Base-by-base conservation (phyloP, 2,888 invertebrate species). In the Xanthia togata region DNA sequence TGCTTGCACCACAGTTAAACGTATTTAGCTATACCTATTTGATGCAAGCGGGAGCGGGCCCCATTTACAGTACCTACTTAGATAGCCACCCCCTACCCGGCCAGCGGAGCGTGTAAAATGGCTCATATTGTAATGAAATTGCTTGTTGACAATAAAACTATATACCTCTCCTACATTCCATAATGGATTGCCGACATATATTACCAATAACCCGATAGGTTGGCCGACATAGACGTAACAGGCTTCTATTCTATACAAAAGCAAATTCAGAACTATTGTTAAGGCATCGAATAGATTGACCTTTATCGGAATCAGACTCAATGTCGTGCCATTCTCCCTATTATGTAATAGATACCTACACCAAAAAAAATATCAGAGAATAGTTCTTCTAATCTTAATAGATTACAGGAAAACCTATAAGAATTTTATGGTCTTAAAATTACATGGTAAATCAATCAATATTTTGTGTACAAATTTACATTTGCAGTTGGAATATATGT, bases 201-300 rank as follows among this genome's bases (percentile, higher is more conserved):
- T 41, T 11, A 41, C 41, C 41, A 41, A 11, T 41, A 41, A 11
- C 11, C 41, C 41, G 9, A 2, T 41, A 41, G 1, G 41, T 41
- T 41, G 41, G 6, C 14, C 9, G 26, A 62, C 50, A 64, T 41
- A 63, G 26, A 62, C 23, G 50, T n/a, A 55, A 26, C 55, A 50
- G 38, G 41, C 11, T 11, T 31, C 41, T 63, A 53, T 81, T 62
- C 14, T 35, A 62, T 23, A 57, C 47, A 67, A 81, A 81, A 73
- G 63, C 23, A 74, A 62, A 26, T 68, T 67, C 81, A 57, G 26
- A 63, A 81, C 67, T 57, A 64, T 79, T 81, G 81, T 74, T 57
- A 63, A 44, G 63, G 50, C 35, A 26, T 53, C 63, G 23, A 73
- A 68, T 81, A 35, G 38, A 17, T 35, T 72, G 75, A 64, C 79